Percentiles rank a stretch among this genome's conserved stretches.
These are phyloP conservation scores for Euspilapteryx auroguttella DNA, from an alignment of 2,888 invertebrate genomes.

Conservation along the genomic window DNA sequence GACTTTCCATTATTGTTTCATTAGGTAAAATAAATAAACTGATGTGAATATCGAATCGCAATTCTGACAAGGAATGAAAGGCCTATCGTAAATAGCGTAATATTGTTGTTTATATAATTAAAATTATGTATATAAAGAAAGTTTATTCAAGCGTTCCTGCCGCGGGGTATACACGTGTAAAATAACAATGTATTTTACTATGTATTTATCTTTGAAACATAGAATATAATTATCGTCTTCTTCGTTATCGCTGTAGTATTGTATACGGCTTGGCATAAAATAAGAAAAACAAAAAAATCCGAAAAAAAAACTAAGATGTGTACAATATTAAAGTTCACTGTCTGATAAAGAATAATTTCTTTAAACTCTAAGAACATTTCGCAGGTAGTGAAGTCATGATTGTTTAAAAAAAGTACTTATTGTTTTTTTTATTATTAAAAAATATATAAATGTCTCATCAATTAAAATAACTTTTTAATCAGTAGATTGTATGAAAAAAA, in stretches of 20 bases:
- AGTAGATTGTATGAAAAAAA: slow-evolving; percentile 37
- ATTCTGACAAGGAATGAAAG: slow-evolving; percentile 3
- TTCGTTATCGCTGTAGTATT: slow-evolving; percentile 50
- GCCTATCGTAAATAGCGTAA: slow-evolving; percentile 2
- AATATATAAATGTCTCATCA: slow-evolving; percentile 19
- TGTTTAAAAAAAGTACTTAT: slow-evolving; percentile 40
- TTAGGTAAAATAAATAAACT: no score
- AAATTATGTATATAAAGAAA: slow-evolving; percentile 8
- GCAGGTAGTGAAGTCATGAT: slow-evolving; percentile 35
- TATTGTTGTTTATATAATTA: slow-evolving; percentile 9
- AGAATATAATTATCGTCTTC: slow-evolving; percentile 18
- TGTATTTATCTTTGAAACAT: slow-evolving; percentile 33
- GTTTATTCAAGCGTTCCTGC: slow-evolving; percentile 11
- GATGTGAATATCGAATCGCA: slow-evolving; percentile 2
- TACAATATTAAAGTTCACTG: slow-evolving; percentile 52
- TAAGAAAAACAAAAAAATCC: slow-evolving; percentile 34
- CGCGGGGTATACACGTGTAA: no score
- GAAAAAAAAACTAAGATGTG: slow-evolving; percentile 35
- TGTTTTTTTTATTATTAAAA: slow-evolving; percentile 22
- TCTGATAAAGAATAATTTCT: slow-evolving; percentile 36
- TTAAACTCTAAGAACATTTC: slow-evolving; percentile 56
- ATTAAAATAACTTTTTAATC: slow-evolving; percentile 24
- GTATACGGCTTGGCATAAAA: slow-evolving; percentile 54
- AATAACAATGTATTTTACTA: slow-evolving; percentile 44
- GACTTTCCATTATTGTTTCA: no score